Evolutionary conservation across 2,113 vertebrate genomes (phyloP).

Genomic region (Sminthopsis crassicaudata): DNA sequence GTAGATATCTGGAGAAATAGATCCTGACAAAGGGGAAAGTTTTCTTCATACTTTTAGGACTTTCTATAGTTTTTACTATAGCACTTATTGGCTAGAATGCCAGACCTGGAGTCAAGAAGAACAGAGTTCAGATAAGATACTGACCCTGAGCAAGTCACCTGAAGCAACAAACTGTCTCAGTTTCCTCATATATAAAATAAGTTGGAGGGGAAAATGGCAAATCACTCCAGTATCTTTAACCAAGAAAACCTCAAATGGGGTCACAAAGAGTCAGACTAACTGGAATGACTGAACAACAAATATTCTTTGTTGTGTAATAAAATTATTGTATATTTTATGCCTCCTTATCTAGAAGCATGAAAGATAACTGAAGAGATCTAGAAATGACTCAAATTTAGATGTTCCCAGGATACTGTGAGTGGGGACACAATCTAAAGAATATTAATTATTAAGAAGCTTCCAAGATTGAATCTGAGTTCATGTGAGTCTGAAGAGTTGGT

Average conservation of each 20-base stretch:
- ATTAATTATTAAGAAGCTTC: not conserved
- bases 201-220: not conserved
- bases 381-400: not conserved
- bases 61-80: not conserved
- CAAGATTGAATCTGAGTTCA: not conserved
- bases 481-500: not conserved
- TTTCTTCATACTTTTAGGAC: not conserved
- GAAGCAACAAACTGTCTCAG: not conserved
- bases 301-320: not conserved
- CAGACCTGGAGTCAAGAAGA: not conserved
- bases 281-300: not conserved
- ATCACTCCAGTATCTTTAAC: not conserved
- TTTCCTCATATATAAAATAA: not conserved
- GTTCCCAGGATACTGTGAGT: not conserved
- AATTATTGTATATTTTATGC: not conserved
- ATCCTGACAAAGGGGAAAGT: not conserved
- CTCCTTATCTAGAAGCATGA: not conserved
- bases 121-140: not conserved
- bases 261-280: not conserved
- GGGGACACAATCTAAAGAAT: not conserved
- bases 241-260: not conserved
- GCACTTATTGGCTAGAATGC: not conserved
- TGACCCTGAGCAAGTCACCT: not conserved
- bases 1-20: not conserved
- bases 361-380: not conserved